Evolutionary conservation across 2,113 vertebrate genomes (phyloP), one percentile per base, ranked within the genome.

Genomic region (Leuciscus idus): DNA sequence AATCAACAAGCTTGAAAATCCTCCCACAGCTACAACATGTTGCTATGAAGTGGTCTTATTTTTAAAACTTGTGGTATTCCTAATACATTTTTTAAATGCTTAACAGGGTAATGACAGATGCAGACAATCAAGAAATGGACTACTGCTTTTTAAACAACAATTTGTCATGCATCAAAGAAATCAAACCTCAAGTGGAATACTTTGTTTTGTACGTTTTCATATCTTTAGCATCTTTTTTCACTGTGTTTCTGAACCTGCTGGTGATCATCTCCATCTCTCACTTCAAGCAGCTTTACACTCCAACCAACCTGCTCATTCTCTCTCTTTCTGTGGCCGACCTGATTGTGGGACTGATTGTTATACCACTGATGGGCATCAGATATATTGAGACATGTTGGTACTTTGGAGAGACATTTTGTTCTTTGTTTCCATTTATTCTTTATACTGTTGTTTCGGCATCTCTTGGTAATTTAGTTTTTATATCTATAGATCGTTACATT

Each of bases 211-310:
- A 77, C 1, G 1, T 77, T 30, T 52, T 76, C 4, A 76, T 77
- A 55, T 77, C 26, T 10, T 21, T 33, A 10, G 48, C 74, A 21
- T 55, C 74, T 10, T 3, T 77, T 28, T 28, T 77, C 4, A 77
- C 74, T 1, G 74, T 76, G 50, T 78, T 76, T 76, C 74, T 76
- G 26, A 76, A 76, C 1, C 74, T 76, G 15, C 74, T 76, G 26
- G 74, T 76, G 74, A 76, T 76, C 52, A 76, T 83, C 76, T 83
- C 85, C 36, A 81, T 87, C 55, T 88, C 91, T 61, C 91, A 93
- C 77, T 94, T 8, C 90, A 94, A 92, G 90, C 90, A 93, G 89
- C 93, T 93, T 19, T 91, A 93, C 66, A 92, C 90, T 23, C 85
- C 90, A 46, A 93, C 93, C 82, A 94, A 94, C 90, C 81, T 92